These are phyloP conservation scores for Plagiodera versicolora DNA, from an alignment of 2,888 invertebrate genomes.

Conservation along the genomic window DNA sequence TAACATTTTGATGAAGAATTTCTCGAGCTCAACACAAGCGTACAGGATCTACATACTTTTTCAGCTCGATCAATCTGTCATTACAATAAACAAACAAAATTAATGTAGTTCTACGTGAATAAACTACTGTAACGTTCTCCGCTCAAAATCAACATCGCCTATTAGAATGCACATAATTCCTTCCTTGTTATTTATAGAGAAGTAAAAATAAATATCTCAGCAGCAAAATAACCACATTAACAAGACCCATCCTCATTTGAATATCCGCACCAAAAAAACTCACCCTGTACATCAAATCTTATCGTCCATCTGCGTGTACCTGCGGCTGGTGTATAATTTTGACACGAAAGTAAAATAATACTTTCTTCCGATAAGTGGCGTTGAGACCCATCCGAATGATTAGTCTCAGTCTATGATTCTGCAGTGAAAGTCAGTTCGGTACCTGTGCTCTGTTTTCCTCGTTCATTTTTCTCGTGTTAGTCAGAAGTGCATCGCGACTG, in stretches of 20 bases:
- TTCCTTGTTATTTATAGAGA: background rate
- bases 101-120: background rate
- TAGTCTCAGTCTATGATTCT: conserved; percentile 24
- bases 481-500: conserved; percentile 4
- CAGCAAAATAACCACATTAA: too few relatives aligned
- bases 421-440: conserved; percentile 19
- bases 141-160: background rate
- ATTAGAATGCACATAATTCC: background rate
- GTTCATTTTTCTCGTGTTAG: conserved; percentile 10
- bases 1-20: too few relatives aligned
- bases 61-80: too few relatives aligned
- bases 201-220: background rate
- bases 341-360: conserved; percentile 3
- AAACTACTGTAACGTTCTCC: background rate
- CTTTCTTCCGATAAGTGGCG: conserved; percentile 15
- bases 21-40: too few relatives aligned
- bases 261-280: background rate
- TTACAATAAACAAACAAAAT: background rate
- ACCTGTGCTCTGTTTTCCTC: background rate
- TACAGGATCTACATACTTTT: too few relatives aligned
- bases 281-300: background rate
- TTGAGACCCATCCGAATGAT: conserved; percentile 10
- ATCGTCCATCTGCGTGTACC: background rate
- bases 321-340: background rate
- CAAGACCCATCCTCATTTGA: too few relatives aligned